These are phyloP conservation scores for Alca torda DNA, from an alignment of 2,797 vertebrate genomes.

Conservation along the genomic window DNA sequence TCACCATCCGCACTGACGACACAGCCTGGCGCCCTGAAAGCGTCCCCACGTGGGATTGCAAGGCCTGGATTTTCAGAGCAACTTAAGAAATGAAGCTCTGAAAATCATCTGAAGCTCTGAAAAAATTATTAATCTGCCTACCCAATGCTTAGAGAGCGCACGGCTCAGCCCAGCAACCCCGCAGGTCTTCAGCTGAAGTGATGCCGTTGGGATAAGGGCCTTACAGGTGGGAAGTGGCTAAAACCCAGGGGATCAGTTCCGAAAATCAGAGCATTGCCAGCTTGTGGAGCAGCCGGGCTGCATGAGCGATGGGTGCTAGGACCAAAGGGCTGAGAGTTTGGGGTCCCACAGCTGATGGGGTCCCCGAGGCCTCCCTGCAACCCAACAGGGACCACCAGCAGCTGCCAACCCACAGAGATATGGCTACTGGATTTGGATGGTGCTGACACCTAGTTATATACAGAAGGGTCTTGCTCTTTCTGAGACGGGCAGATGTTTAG, in stretches of 20 bases:
- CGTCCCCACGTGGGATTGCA: background rate
- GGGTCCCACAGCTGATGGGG: background rate
- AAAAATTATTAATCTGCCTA: background rate
- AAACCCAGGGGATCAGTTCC: background rate
- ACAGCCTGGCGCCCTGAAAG: background rate
- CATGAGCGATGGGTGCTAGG: rapidly evolving
- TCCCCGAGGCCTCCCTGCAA: background rate
- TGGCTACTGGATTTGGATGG: background rate
- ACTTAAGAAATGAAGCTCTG: background rate
- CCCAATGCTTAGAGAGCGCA: background rate
- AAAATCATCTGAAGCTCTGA: background rate
- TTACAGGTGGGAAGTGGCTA: background rate
- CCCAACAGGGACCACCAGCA: background rate
- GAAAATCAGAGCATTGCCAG: background rate
- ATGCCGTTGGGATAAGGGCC: background rate
- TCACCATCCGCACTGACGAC: background rate
- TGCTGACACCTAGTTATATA: background rate
- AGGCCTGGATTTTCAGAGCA: background rate
- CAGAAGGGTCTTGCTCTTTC: background rate
- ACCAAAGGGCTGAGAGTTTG: background rate
- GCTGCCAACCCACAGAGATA: background rate
- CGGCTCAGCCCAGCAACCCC: background rate
- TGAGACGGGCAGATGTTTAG: background rate
- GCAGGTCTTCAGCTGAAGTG: background rate
- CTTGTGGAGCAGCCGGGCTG: background rate